Conservation (phyloP, 2,113 vertebrate genomes). For the Etia nguti region DNA sequence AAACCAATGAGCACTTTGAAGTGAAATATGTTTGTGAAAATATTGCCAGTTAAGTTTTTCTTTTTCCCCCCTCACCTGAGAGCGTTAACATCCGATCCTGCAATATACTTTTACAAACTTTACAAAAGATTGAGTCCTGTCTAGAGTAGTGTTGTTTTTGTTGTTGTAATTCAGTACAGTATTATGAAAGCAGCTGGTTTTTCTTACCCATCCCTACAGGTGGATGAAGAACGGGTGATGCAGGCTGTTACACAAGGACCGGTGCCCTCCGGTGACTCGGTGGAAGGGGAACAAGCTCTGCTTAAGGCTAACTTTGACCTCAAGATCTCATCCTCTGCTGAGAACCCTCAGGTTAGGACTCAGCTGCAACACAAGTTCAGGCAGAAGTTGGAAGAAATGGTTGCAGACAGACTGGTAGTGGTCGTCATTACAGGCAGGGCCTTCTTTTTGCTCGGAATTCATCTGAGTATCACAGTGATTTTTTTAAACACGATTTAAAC, state of each 20-base stretch:
- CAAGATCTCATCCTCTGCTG: neutral
- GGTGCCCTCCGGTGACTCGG: neutral
- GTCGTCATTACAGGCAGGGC: neutral
- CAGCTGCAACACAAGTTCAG: neutral
- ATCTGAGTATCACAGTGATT: neutral
- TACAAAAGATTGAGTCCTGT: neutral
- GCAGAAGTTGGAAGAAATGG: neutral
- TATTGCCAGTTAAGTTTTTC: neutral
- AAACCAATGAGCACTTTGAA: neutral
- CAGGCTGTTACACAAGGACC: neutral
- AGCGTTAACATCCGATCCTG: neutral
- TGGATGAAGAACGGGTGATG: neutral
- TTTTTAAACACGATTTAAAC: neutral
- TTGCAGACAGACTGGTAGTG: neutral
- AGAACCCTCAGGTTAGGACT: constrained; percentile 13
- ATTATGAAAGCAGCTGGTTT: neutral
- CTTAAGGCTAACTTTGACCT: neutral
- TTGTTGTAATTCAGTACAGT: neutral
- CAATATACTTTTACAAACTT: neutral
- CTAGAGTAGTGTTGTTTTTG: neutral
- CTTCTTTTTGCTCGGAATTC: neutral
- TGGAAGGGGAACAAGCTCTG: neutral
- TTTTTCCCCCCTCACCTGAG: no score
- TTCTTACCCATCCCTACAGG: neutral
- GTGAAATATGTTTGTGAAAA: neutral